Evolutionary conservation across 2,888 invertebrate species (phyloP), one percentile per base, ranked within the genome.

Genomic region (Lasioglossum calceatum): DNA sequence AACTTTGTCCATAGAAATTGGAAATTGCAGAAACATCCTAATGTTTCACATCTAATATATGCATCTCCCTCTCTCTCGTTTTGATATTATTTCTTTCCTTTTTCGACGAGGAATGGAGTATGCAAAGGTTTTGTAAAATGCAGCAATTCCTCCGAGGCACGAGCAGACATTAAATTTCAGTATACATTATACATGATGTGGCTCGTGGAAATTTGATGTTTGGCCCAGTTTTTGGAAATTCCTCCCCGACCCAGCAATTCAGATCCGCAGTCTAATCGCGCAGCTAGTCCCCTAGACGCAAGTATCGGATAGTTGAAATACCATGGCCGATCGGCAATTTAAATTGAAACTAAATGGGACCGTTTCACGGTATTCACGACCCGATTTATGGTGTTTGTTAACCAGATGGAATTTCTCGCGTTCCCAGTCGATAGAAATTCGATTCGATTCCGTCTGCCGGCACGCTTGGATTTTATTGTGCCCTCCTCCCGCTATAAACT

Each of bases 381-480:
- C 64, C 32, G 64, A 32, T 64, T 32, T 64, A 64, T 64, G 64
- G 64, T 64, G 32, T 64, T 64, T 64, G 67, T 67, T 67, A 67
- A 67, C 67, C 32, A 36, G 67, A 64, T 64, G 64, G 67, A 36
- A 67, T 67, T 67, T 36, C 67, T 67, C 64, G 67, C 67, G 36
- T 36, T 67, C 36, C 36, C 36, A 10, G 19, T 8, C 67, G 36
- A 67, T 36, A 23, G 36, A 36, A 67, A 67, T 67, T 67, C 67
- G 36, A 67, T 67, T 67, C 67, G 67, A 67, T 67, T 67, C 23
- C 67, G 36, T 12, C 58, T 7, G 19, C 67, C 16, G 19, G 19
- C 36, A 23, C 12, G 42, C 23, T 42, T n/a, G n/a, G 71, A n/a
- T 71, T 71, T 71, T n/a, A 39, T 42, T 42, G 19, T 39, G 71